Evolutionary conservation across 2,888 invertebrate genomes (phyloP), one percentile per base, ranked within the genome.

Genomic region (Hetaerina titia): DNA sequence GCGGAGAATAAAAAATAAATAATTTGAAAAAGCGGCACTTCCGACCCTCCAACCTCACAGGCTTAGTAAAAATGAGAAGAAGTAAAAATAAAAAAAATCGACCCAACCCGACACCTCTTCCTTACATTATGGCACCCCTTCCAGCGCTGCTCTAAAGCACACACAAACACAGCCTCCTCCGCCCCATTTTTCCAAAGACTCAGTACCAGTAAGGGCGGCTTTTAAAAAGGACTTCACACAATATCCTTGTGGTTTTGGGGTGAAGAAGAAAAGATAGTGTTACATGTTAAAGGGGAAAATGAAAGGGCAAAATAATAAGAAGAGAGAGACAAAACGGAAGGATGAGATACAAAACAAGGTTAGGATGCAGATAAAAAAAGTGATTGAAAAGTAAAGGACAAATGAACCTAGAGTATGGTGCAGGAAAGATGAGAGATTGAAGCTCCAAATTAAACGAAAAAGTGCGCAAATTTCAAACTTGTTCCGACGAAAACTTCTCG

Each of bases 201-300:
- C 19, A 5, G 22, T 22, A 8, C 7, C 69, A 31, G 25, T 2
- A 25, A 81, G 81, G 31, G 81, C 81, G 81, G 81, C 81, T 81
- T 81, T 81, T 81, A 81, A 81, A 69, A 81, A 81, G 31, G 31
- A 81, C 31, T 81, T 81, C 81, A 81, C 81, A 31, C 81, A 31
- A 31, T 81, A 81, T 15, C 81, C 81, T 31, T 17, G 69, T 4
- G 25, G 25, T 81, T 81, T 81, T 81, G 4, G 11, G 69, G n/a
- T 69, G 13, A 2, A 22, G 31, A 81, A 31, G 31, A 81, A 81
- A 31, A 81, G 25, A 4, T 45, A 45, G 81, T 81, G 81, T 81
- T 25, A 81, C 81, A 81, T 31, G 13, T 25, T 31, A 31, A 81
- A 25, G 81, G 22, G 74, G 11, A 31, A 31, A 81, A 22, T 13